Evolutionary conservation across 2,888 invertebrate species (phyloP).

Genomic region (Megaustenia siamemsis): DNA sequence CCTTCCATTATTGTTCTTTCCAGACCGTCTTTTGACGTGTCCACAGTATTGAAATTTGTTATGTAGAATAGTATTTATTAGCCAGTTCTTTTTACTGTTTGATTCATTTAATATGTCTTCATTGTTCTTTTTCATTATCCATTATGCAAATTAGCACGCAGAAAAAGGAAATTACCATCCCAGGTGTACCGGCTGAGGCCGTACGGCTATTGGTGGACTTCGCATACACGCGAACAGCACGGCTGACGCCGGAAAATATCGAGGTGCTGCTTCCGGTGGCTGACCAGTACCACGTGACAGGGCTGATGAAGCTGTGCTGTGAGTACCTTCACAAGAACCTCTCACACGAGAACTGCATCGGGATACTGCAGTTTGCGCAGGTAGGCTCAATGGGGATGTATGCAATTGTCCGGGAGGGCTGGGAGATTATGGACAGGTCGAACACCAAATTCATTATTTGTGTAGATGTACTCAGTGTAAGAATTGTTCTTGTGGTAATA

Average conservation of each 20-base stretch:
- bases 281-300: constrained; percentile 92
- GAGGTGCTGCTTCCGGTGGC: constrained; percentile 87
- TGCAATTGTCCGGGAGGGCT: too few relatives aligned
- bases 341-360: constrained; percentile 82
- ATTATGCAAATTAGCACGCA: constrained; percentile 27
- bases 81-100: too few relatives aligned
- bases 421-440: too few relatives aligned
- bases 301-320: constrained; percentile 90
- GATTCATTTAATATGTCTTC: too few relatives aligned
- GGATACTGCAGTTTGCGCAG: constrained; percentile 81
- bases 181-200: constrained; percentile 88
- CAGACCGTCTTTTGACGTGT: too few relatives aligned
- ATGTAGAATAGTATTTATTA: too few relatives aligned
- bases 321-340: constrained; percentile 87
- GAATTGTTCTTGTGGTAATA: too few relatives aligned
- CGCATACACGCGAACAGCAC: constrained; percentile 89
- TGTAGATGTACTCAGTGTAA: too few relatives aligned
- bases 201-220: constrained; percentile 90
- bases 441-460: too few relatives aligned
- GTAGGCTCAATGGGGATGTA: not conserved
- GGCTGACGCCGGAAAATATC: constrained; percentile 89
- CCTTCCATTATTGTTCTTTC: too few relatives aligned
- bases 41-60: too few relatives aligned
- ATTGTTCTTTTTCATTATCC: too few relatives aligned
- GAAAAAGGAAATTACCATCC: constrained; percentile 84